phyloP scores from a whole-genome alignment of 2,797 vertebrate genomes.

The Malacoraja senta region DNA sequence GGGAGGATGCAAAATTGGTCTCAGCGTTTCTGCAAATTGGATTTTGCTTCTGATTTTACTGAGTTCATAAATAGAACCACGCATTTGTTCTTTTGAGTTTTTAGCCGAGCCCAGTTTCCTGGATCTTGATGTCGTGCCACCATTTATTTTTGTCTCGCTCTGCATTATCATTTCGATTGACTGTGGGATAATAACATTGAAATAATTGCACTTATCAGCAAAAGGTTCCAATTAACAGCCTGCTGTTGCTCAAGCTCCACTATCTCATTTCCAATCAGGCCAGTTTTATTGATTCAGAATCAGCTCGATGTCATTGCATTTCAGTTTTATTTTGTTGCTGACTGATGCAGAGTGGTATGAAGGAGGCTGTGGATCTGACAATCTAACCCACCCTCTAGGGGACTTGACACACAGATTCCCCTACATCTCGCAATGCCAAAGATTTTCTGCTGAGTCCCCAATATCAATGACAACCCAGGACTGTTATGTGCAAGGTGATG shows the following conservation, averaged over 20 bases:
- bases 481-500: too few species aligned
- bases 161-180: neutral
- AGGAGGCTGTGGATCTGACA: neutral
- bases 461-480: neutral
- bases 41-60: neutral
- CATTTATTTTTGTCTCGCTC: neutral
- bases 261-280: neutral
- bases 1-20: neutral
- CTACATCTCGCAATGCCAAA: neutral
- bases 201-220: slow-evolving; percentile 14
- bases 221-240: neutral
- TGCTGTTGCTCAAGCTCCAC: neutral
- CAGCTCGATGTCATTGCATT: neutral
- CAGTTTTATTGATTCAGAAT: neutral
- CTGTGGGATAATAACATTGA: neutral
- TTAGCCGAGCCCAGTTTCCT: neutral
- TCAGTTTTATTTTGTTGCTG: too few species aligned
- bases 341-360: too few species aligned
- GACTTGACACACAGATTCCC: neutral
- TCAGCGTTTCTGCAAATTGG: neutral
- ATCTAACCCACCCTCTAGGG: too few species aligned
- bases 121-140: neutral
- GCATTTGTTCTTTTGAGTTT: neutral
- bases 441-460: neutral
- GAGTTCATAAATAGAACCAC: neutral